Evolutionary conservation across 2,888 invertebrate genomes (phyloP).

Genomic region (Drosophila eohydei): DNA sequence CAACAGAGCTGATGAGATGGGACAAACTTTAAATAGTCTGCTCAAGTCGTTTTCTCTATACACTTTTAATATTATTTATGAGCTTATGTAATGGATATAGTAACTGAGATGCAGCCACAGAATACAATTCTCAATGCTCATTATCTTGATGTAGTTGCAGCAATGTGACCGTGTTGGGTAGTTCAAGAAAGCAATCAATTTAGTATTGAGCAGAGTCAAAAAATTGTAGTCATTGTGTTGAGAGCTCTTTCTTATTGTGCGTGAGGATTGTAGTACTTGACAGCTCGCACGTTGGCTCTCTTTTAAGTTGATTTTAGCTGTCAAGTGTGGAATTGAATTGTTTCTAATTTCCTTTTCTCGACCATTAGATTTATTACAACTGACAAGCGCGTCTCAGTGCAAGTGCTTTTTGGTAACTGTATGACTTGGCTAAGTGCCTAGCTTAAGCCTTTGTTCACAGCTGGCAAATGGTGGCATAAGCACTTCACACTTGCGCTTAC

Average conservation of each 20-base stretch:
- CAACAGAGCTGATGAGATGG: constrained; percentile 58
- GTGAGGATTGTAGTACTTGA: constrained; percentile 11
- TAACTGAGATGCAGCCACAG: background rate
- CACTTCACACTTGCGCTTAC: constrained; percentile 56
- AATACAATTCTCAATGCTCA: background rate
- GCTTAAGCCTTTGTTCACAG: constrained; percentile 50
- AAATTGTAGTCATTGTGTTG: background rate
- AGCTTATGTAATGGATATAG: background rate
- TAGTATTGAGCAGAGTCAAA: background rate
- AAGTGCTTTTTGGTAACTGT: constrained; percentile 27
- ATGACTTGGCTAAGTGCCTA: constrained; percentile 41
- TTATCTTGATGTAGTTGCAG: background rate
- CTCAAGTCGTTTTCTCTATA: background rate
- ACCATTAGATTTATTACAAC: constrained; percentile 69
- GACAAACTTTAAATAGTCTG: constrained; percentile 30
- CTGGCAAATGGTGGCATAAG: constrained; percentile 38
- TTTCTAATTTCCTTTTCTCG: constrained; percentile 63
- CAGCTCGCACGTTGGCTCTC: constrained; percentile 1
- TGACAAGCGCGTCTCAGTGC: constrained; percentile 48
- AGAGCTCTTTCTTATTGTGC: constrained; percentile 2
- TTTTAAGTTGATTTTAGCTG: constrained; percentile 45
- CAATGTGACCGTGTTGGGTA: background rate
- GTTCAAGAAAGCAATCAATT: background rate
- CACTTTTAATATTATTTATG: constrained; percentile 7
- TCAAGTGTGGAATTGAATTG: constrained; percentile 72